phyloP scores from a whole-genome alignment of 37 sponge, comb jelly and placozoan species.

The Bolinopsis microptera region DNA sequence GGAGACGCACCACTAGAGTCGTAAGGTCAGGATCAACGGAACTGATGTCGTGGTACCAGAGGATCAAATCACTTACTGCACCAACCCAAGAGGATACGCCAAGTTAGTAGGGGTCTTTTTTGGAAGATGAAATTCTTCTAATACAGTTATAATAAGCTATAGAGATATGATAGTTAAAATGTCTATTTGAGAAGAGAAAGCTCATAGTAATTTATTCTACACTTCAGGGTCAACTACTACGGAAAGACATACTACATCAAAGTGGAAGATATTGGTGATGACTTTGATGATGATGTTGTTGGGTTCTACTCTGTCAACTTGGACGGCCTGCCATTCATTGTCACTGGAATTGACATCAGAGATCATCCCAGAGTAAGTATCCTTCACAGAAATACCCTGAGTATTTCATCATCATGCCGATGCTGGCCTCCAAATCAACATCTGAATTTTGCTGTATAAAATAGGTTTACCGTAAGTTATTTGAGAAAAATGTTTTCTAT shows the following conservation, averaged over 20 bases:
- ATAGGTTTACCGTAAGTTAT: too few relatives aligned
- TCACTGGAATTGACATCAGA: slow-evolving; percentile 3
- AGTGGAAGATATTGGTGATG: neutral
- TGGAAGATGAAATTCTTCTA: too few relatives aligned
- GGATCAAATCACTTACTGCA: slow-evolving; percentile 34
- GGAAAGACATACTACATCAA: slow-evolving; percentile 26
- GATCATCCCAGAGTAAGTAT: slow-evolving; percentile 35
- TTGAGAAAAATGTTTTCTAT: too few relatives aligned
- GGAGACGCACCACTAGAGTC: neutral
- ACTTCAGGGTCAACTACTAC: slow-evolving; percentile 25
- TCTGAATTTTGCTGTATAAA: too few relatives aligned
- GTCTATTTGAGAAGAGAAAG: too few relatives aligned
- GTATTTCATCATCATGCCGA: too few relatives aligned
- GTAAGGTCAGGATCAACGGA: neutral
- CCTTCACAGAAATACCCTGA: too few relatives aligned
- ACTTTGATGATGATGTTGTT: neutral
- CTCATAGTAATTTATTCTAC: too few relatives aligned
- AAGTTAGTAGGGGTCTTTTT: too few relatives aligned
- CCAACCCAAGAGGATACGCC: neutral
- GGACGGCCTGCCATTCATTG: slow-evolving; percentile 32
- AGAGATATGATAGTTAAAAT: too few relatives aligned
- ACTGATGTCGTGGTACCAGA: neutral
- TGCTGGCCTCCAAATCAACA: too few relatives aligned
- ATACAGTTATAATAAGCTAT: too few relatives aligned
- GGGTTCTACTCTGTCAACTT: slow-evolving; percentile 36